phyloP scores from a whole-genome alignment of 2,797 vertebrate genomes.

The Sitta carolinensis region DNA sequence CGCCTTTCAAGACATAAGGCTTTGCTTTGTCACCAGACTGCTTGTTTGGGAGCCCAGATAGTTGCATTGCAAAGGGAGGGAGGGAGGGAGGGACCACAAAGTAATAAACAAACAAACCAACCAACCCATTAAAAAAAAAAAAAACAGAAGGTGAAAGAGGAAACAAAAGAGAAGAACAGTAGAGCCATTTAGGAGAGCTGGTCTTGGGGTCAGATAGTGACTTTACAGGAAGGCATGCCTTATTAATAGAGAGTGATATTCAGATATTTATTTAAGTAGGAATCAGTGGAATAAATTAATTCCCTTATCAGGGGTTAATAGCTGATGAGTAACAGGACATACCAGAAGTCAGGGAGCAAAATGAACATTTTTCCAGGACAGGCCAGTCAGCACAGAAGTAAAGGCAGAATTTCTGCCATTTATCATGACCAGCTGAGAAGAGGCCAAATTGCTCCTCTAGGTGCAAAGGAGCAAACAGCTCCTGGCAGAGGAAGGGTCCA shows the following conservation, averaged over 20 bases:
- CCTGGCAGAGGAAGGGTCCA: neutral
- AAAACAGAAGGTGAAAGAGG: neutral
- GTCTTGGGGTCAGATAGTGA: neutral
- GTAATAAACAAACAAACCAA: neutral
- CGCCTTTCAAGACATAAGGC: neutral
- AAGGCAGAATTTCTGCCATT: neutral
- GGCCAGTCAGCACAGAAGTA: neutral
- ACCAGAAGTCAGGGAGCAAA: neutral
- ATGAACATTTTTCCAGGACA: neutral
- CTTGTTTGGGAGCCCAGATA: neutral
- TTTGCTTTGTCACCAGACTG: neutral
- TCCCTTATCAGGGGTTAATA: neutral
- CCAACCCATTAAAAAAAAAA: neutral
- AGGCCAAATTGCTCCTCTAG: neutral
- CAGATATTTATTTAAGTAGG: neutral
- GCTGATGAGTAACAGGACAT: neutral
- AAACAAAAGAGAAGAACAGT: neutral
- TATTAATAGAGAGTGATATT: neutral
- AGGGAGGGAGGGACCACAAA: neutral
- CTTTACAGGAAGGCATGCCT: neutral
- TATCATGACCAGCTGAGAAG: neutral
- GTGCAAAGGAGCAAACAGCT: neutral
- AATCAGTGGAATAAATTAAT: conserved; percentile 32
- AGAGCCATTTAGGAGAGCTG: neutral
- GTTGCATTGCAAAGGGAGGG: neutral